Evolutionary conservation across 2,113 vertebrate genomes (phyloP).

Genomic region (Lophotis ruficrista): DNA sequence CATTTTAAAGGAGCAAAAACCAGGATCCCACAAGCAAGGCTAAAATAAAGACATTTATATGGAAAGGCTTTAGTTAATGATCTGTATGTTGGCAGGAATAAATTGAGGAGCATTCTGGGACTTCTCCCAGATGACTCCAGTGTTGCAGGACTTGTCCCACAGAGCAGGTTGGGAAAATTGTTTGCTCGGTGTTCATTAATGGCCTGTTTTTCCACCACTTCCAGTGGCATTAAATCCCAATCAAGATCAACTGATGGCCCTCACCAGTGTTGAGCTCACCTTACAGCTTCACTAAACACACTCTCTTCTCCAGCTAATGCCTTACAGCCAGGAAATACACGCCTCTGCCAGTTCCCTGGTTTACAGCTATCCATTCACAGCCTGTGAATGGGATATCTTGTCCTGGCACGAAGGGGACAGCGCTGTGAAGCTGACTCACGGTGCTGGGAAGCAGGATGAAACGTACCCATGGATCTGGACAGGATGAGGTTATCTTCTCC

Average conservation of each 20-base stretch:
- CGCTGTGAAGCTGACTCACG: neutral
- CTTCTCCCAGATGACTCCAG: neutral
- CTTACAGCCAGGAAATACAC: neutral
- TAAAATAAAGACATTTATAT: neutral
- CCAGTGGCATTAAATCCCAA: neutral
- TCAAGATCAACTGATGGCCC: neutral
- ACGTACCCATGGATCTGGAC: fast-evolving
- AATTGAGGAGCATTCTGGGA: neutral
- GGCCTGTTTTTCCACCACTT: neutral
- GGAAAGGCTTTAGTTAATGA: neutral
- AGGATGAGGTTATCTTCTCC: neutral
- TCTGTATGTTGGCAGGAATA: neutral
- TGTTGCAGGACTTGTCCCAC: neutral
- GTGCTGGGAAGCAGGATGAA: neutral
- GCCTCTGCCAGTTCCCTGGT: neutral
- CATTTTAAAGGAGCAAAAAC: neutral
- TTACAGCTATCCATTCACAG: neutral
- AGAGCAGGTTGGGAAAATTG: neutral
- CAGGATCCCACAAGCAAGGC: neutral
- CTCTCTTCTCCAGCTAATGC: neutral
- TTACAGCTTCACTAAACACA: neutral
- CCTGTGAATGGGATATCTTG: neutral
- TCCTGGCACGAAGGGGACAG: neutral
- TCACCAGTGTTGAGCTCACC: neutral
- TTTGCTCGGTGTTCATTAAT: neutral